phyloP scores from a whole-genome alignment of 2,797 vertebrate species.

The Argya squamiceps region DNA sequence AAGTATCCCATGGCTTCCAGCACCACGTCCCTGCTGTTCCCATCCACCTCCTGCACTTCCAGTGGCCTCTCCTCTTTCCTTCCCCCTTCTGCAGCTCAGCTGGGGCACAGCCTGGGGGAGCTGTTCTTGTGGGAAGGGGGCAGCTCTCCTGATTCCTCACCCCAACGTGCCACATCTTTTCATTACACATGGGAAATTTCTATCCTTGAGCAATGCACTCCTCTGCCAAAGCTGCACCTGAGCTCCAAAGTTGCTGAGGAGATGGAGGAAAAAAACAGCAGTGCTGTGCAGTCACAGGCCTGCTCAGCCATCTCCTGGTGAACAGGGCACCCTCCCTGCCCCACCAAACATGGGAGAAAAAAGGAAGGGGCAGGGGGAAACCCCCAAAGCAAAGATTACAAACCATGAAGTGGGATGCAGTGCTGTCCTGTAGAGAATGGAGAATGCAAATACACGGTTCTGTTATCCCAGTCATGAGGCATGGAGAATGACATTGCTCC shows the following conservation, averaged over 20 bases:
- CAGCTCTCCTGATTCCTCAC: background rate
- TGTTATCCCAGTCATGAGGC: constrained; percentile 32
- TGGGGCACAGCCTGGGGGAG: background rate
- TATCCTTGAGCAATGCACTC: background rate
- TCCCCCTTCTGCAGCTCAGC: background rate
- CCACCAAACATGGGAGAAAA: background rate
- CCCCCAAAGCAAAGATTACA: background rate
- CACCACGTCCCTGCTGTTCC: background rate
- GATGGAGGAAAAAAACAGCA: background rate
- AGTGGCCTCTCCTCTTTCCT: background rate
- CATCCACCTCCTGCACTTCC: background rate
- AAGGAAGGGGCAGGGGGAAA: background rate
- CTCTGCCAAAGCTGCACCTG: background rate
- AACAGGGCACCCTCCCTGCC: background rate
- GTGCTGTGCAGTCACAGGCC: accelerated
- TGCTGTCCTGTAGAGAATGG: constrained; percentile 23
- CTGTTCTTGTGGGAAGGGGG: background rate
- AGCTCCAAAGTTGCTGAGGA: background rate
- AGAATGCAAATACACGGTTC: constrained; percentile 45
- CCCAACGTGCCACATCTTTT: background rate
- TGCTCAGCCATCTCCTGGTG: background rate
- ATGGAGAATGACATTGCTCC: constrained; percentile 58
- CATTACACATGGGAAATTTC: background rate
- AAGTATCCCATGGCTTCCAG: background rate
- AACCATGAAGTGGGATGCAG: constrained; percentile 61